Base-by-base conservation (phyloP, 2,888 invertebrate species). In the Patella pellucida region DNA sequence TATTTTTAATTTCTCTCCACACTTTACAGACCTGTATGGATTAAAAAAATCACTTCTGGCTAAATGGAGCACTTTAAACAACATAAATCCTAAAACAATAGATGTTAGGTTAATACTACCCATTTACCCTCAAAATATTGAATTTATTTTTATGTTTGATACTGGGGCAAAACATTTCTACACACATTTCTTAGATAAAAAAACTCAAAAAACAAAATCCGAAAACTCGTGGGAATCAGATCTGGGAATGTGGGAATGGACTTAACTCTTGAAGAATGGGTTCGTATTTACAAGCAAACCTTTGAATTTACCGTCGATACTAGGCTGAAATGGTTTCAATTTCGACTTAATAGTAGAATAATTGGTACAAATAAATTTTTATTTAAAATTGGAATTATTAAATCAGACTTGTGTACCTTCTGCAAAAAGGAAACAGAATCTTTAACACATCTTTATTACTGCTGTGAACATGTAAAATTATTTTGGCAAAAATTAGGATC, bases 1-100 rank as follows among this genome's bases (percentile, higher is more conserved):
- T 62, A 12, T 62, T n/a, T 62, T 15, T 62, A 19, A 62, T 23
- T 62, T 62, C 12, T 2, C 19, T 2, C 19, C 62, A 23, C 62
- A 62, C 23, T 62, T 62, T 62, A 62, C 19, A 19, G 19, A 62
- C 23, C 23, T 62, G n/a, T 62, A 19, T 62, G 62, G 62, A 16
- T 62, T 62, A 23, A 62, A 62, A 62, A 62, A 62, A 19, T 62
- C 62, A n/a, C 62, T 62, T 19, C 19, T 19, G 62, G 19, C n/a
- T n/a, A 62, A 62, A 62, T 62, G 62, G 62, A 62, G 9, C n/a
- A 23, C 12, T 19, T 23, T 62, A n/a, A 62, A 19, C 23, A n/a
- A n/a, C 56, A 4, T n/a, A n/a, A n/a, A 56, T 56, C 15, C n/a
- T n/a, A 56, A 0, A n/a, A 56, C n/a, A 15, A 9, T 3, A n/a